Percentiles rank a stretch among this genome's conserved stretches.
These are phyloP conservation scores for Sterna hirundo DNA, from an alignment of 2,113 vertebrate genomes.

Conservation along the genomic window DNA sequence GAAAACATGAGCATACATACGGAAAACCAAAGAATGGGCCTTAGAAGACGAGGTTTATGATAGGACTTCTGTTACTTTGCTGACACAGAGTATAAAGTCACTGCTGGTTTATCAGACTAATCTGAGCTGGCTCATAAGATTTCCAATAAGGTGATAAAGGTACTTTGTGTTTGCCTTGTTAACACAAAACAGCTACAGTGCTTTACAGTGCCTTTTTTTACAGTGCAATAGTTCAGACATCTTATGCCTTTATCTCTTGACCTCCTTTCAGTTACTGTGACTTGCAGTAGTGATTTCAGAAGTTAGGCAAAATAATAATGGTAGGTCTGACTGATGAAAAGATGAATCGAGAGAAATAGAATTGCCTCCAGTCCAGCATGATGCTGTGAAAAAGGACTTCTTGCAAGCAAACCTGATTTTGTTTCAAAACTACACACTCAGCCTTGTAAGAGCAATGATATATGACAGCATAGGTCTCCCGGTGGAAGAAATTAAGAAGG, in stretches of 20 bases:
- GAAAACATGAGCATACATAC: fast-evolving
- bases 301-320: background rate
- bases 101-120: background rate
- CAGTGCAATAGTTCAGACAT: background rate
- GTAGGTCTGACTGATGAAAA: background rate
- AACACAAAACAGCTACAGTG: background rate
- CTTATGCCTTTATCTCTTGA: background rate
- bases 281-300: background rate
- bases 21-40: background rate
- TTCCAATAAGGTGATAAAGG: background rate
- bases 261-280: background rate
- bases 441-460: background rate
- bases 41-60: background rate
- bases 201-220: background rate
- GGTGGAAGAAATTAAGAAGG: background rate
- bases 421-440: background rate
- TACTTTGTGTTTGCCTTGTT: background rate
- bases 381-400: background rate
- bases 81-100: background rate
- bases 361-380: background rate
- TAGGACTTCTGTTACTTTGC: background rate
- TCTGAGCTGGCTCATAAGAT: background rate
- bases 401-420: background rate
- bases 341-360: background rate
- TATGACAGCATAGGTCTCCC: background rate